Evolutionary conservation across 2,113 vertebrate genomes (phyloP).

Genomic region (Sylvicapra grimmia): DNA sequence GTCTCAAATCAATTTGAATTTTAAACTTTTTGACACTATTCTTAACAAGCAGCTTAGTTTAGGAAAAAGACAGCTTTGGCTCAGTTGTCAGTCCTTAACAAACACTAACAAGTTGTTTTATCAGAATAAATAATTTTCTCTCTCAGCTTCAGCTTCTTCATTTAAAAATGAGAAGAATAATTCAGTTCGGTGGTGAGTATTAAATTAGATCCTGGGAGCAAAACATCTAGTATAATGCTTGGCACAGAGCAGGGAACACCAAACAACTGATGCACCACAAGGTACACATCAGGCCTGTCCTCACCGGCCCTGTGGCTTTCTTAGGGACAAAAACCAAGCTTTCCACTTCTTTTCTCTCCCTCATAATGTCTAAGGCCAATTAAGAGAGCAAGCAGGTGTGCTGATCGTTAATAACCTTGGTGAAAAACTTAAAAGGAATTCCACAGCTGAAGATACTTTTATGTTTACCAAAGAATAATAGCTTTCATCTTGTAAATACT

Average conservation of each 20-base stretch:
- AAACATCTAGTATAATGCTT: not conserved
- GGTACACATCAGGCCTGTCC: not conserved
- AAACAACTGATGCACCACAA: not conserved
- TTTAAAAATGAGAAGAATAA: not conserved
- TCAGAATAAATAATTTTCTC: not conserved
- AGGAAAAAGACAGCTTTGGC: not conserved
- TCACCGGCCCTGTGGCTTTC: not conserved
- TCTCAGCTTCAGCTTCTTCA: not conserved
- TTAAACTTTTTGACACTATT: not conserved
- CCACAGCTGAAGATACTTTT: slow-evolving; percentile 3
- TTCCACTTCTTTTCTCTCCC: not conserved
- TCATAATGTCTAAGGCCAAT: not conserved
- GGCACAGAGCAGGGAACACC: not conserved
- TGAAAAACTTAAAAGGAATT: not conserved
- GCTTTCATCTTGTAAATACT: not conserved
- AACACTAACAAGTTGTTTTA: not conserved
- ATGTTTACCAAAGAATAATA: not conserved
- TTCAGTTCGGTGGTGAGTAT: not conserved
- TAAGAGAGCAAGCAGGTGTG: not conserved
- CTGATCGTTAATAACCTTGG: not conserved
- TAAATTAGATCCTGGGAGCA: not conserved
- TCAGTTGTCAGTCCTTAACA: slow-evolving; percentile 9
- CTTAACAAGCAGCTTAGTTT: not conserved
- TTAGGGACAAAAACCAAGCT: not conserved
- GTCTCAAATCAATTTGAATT: not conserved